Evolutionary conservation across 2,113 vertebrate species (phyloP).

Genomic region (Limanda limanda): DNA sequence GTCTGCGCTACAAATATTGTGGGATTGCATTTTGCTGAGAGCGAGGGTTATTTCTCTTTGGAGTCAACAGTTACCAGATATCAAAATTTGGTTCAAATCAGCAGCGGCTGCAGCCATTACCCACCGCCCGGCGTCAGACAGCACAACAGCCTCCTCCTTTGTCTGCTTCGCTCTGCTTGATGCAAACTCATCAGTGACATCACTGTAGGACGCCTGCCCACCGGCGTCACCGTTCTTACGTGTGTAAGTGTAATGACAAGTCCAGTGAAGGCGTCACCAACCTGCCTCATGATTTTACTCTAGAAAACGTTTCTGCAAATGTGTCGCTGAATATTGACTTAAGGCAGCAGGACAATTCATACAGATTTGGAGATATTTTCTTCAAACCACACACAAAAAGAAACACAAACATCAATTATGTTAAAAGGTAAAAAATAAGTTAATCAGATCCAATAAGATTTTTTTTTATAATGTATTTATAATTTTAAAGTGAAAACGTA

Average conservation of each 20-base stretch:
- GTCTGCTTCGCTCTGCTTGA: slow-evolving; percentile 27
- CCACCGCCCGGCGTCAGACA: slow-evolving; percentile 14
- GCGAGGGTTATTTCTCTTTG: too few relatives aligned
- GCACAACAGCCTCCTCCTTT: slow-evolving; percentile 9
- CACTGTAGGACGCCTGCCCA: slow-evolving; percentile 25
- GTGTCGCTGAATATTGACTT: slow-evolving; percentile 20
- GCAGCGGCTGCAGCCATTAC: neutral
- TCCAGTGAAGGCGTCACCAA: slow-evolving; percentile 14
- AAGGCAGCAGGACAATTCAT: slow-evolving; percentile 4
- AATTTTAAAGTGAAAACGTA: neutral
- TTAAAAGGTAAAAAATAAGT: neutral
- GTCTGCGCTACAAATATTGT: too few relatives aligned
- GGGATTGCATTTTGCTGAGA: too few relatives aligned
- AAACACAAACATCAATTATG: neutral
- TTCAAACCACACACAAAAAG: neutral
- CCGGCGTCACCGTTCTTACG: slow-evolving; percentile 6
- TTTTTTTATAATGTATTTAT: neutral
- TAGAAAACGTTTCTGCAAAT: slow-evolving; percentile 14
- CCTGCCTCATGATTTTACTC: slow-evolving; percentile 14
- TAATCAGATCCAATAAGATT: neutral
- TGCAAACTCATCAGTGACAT: slow-evolving; percentile 45
- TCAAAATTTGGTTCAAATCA: too few relatives aligned
- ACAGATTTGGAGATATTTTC: neutral
- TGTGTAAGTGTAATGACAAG: slow-evolving; percentile 28
- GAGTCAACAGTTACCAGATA: too few relatives aligned